Evolutionary conservation across 2,113 vertebrate genomes (phyloP).

Genomic region (Notarius quadriscutis): DNA sequence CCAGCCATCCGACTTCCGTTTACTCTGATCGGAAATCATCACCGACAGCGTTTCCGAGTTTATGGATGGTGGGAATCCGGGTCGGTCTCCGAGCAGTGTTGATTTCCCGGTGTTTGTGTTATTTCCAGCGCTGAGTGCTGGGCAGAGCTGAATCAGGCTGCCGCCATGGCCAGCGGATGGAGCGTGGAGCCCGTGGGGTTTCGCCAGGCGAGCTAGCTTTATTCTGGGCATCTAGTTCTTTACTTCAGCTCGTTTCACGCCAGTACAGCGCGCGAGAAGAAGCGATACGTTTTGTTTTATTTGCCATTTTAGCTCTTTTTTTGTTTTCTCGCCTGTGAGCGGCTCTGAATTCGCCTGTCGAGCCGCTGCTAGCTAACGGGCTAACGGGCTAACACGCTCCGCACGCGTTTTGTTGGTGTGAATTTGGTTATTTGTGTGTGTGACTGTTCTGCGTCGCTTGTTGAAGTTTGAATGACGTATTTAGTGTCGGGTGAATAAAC

Average conservation of each 20-base stretch:
- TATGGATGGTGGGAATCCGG: constrained; percentile 16
- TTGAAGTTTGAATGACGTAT: neutral
- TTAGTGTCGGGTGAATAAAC: too few relatives aligned
- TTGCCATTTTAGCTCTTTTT: neutral
- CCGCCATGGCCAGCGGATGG: constrained; percentile 56
- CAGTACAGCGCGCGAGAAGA: neutral
- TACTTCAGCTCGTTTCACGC: neutral
- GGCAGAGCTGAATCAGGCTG: constrained; percentile 45
- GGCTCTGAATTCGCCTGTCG: neutral
- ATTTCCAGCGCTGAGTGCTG: constrained; percentile 36
- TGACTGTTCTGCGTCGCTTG: neutral
- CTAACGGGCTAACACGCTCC: neutral
- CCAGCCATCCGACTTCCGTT: neutral
- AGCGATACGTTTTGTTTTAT: neutral
- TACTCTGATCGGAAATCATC: neutral
- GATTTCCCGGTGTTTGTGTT: constrained; percentile 21
- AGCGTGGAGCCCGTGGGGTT: constrained; percentile 46
- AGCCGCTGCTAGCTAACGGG: constrained; percentile 7
- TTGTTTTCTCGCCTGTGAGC: neutral
- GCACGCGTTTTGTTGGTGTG: neutral
- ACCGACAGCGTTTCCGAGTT: constrained; percentile 19
- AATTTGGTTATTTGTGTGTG: neutral
- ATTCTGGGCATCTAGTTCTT: constrained; percentile 13
- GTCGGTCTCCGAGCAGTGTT: constrained; percentile 25
- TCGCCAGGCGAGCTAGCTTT: constrained; percentile 21